Conservation (phyloP, 2,888 invertebrate species). For the Trimorus sp. region DNA sequence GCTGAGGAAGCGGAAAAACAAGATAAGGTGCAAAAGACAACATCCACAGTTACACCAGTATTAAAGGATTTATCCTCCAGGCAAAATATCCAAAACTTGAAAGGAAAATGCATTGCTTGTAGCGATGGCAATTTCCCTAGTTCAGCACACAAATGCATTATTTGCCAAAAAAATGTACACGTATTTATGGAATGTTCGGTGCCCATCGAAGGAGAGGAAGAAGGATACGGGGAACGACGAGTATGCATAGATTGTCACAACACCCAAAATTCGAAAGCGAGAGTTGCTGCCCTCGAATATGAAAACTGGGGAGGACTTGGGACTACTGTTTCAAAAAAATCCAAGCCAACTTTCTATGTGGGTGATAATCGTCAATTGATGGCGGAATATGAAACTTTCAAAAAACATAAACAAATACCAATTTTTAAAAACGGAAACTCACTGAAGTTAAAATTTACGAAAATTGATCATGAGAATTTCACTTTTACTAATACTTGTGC, state of each 20-base stretch:
- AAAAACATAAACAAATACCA: constrained; percentile 29
- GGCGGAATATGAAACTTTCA: constrained; percentile 10
- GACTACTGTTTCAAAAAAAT: not conserved
- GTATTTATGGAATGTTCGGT: too few species aligned
- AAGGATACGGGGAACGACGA: too few species aligned
- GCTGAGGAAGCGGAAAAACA: too few species aligned
- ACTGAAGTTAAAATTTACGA: constrained; percentile 4
- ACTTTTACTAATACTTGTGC: constrained; percentile 24
- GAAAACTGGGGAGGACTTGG: constrained; percentile 37
- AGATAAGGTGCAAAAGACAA: not conserved
- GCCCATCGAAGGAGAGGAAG: too few species aligned
- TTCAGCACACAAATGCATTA: constrained; percentile 38
- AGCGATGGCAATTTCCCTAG: not conserved
- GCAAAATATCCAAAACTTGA: not conserved
- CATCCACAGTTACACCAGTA: not conserved
- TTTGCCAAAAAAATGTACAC: constrained; percentile 51
- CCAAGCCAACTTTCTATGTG: constrained; percentile 20
- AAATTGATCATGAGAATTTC: constrained; percentile 4
- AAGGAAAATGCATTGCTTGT: not conserved
- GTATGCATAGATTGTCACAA: too few species aligned
- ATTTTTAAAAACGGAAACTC: constrained; percentile 33
- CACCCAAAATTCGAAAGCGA: not conserved
- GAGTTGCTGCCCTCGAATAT: constrained; percentile 2
- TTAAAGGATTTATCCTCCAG: too few species aligned
- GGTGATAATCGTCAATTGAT: constrained; percentile 11